phyloP scores from a whole-genome alignment of 2,113 vertebrate species.

The Tupaia chinensis region DNA sequence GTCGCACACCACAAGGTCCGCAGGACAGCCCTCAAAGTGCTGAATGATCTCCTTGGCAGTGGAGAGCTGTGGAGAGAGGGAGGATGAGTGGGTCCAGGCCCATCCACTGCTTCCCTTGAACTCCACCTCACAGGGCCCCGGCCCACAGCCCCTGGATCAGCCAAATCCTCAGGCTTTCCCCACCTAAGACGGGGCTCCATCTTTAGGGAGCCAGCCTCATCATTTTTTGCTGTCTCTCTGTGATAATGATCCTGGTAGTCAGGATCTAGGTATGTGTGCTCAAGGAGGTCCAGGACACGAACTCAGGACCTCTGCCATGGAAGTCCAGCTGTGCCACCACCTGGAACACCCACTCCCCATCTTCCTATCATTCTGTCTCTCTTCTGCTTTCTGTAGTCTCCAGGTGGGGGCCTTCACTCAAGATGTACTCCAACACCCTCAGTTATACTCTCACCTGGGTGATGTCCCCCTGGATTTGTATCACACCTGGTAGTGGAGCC shows the following conservation, averaged over 20 bases:
- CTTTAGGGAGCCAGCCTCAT: not conserved
- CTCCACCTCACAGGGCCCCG: not conserved
- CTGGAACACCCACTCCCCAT: not conserved
- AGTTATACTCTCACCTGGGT: slow-evolving; percentile 90
- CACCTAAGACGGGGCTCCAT: not conserved
- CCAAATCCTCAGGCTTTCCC: slow-evolving; percentile 20
- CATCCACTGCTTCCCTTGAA: not conserved
- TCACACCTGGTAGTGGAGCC: slow-evolving; percentile 94
- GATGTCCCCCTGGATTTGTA: slow-evolving; percentile 96
- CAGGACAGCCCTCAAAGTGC: slow-evolving; percentile 93
- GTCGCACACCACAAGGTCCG: slow-evolving; percentile 94
- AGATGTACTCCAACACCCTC: not conserved
- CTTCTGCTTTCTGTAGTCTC: not conserved
- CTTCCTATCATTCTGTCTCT: not conserved
- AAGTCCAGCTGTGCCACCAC: too few species aligned
- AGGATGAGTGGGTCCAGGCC: not conserved
- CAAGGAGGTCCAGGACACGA: too few species aligned
- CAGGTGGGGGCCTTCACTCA: not conserved
- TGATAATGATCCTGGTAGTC: not conserved
- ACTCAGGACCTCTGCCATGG: too few species aligned
- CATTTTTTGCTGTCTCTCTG: slow-evolving; percentile 8
- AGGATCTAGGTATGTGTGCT: too few species aligned
- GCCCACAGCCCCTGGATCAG: not conserved
- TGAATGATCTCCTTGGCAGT: slow-evolving; percentile 94
- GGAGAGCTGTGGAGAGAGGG: slow-evolving; percentile 88